Percentiles rank a stretch among this genome's conserved stretches.
Conservation (phyloP, 2,888 invertebrate genomes). For the Brachylomia viminalis region DNA sequence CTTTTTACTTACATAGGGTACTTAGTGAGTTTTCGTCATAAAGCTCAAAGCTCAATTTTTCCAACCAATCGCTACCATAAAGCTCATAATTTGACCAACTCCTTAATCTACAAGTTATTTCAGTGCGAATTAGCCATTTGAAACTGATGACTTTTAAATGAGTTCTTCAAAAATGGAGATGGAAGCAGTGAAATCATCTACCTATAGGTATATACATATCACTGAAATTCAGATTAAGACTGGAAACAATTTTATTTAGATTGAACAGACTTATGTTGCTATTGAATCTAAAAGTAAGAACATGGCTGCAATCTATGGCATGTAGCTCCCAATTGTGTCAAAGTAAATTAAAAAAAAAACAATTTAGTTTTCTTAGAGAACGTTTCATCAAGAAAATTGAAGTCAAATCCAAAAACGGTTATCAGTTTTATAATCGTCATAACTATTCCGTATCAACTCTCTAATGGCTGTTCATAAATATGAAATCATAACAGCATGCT, state of each 20-base stretch:
- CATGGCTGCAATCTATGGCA: not conserved
- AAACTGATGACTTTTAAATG: conserved; percentile 51
- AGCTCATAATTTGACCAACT: conserved; percentile 30
- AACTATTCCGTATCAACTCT: conserved; percentile 4
- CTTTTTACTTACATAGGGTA: not conserved
- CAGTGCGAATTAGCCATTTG: conserved; percentile 38
- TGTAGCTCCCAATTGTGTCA: not conserved
- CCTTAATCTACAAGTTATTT: conserved; percentile 35
- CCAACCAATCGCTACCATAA: conserved; percentile 23
- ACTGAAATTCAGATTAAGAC: conserved; percentile 1
- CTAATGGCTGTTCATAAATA: conserved; percentile 19
- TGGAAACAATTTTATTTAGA: not conserved
- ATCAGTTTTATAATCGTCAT: conserved; percentile 6
- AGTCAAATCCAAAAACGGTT: not conserved
- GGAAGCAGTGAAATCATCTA: conserved; percentile 23
- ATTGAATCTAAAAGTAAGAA: not conserved
- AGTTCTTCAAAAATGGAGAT: conserved; percentile 44
- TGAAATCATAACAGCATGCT: conserved; percentile 30
- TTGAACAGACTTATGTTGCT: not conserved
- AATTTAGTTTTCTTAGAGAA: not conserved
- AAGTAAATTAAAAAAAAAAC: not conserved
- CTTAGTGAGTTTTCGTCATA: not conserved
- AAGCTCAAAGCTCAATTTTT: conserved; percentile 10
- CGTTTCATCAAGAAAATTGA: not conserved
- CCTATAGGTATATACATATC: conserved; percentile 10